A percentile compares a stretch with the other conserved stretches of the same genome.
Conservation (phyloP, 2,888 invertebrate genomes). For the Megastigmus dorsalis region DNA sequence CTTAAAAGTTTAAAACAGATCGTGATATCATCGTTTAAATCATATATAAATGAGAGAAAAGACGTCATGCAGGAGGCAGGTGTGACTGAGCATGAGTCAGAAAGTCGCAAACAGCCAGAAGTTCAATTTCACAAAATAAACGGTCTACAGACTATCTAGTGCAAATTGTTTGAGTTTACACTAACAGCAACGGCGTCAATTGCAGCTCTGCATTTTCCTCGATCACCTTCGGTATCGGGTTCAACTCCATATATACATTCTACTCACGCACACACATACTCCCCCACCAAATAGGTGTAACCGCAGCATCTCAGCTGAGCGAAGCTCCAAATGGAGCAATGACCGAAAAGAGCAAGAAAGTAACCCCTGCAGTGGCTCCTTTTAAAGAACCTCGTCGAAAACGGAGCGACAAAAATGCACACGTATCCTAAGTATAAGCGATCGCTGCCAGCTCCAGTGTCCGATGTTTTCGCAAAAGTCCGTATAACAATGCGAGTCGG, state of each 20-base stretch:
- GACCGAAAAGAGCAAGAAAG: slow-evolving; percentile 37
- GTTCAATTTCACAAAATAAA: too few relatives aligned
- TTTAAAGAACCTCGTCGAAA: slow-evolving; percentile 1
- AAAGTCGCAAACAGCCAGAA: too few relatives aligned
- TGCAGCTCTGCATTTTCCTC: too few relatives aligned
- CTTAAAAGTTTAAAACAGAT: slow-evolving; percentile 1
- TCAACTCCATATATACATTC: too few relatives aligned
- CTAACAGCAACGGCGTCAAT: too few relatives aligned
- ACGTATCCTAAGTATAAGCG: not conserved
- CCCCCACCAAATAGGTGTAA: too few relatives aligned
- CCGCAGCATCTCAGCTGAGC: slow-evolving; percentile 44
- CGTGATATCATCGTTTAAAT: slow-evolving; percentile 43
- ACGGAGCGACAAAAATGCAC: slow-evolving; percentile 1
- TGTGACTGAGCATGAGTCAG: slow-evolving; percentile 35
- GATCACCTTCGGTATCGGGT: too few relatives aligned
- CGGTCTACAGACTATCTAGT: too few relatives aligned
- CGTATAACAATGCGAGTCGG: not conserved
- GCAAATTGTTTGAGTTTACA: too few relatives aligned
- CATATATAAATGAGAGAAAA: not conserved
- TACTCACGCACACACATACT: too few relatives aligned
- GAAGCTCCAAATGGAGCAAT: slow-evolving; percentile 43
- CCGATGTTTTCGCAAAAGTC: slow-evolving; percentile 36
- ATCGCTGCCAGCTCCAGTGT: too few relatives aligned
- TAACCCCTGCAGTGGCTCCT: not conserved
- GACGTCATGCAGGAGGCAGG: slow-evolving; percentile 17